Evolutionary conservation across 1,140 invertebrate species (phyloP).

Genomic region (Octopus bimaculoides): DNA sequence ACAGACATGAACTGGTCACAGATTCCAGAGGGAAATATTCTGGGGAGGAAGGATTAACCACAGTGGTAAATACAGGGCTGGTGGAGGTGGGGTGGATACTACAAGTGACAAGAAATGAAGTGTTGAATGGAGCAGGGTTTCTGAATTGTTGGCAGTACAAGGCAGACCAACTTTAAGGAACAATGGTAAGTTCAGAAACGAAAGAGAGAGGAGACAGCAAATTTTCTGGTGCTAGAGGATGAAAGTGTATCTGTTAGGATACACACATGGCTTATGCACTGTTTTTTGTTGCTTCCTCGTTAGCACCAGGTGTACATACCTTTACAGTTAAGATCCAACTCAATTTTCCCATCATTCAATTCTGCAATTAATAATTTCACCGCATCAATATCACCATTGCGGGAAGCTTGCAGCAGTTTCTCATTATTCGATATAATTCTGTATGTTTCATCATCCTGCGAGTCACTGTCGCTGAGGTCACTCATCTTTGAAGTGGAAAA

Average conservation of each 20-base stretch:
- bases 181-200: background rate
- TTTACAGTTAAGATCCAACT: conserved; percentile 60
- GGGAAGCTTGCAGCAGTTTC: conserved; percentile 33
- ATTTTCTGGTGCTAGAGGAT: background rate
- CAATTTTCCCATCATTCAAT: conserved; percentile 39
- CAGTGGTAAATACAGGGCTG: too few species aligned
- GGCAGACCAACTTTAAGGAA: background rate
- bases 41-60: too few species aligned
- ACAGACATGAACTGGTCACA: too few species aligned
- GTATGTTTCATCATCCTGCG: too few species aligned
- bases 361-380: conserved; percentile 48
- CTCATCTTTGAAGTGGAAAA: too few species aligned
- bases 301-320: conserved; percentile 39
- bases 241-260: background rate
- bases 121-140: background rate
- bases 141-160: background rate
- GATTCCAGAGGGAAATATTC: too few species aligned
- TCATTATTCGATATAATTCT: conserved; percentile 16
- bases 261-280: background rate
- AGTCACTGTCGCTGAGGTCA: too few species aligned
- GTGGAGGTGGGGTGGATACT: too few species aligned
- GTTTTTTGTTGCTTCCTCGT: background rate
- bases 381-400: conserved; percentile 51
- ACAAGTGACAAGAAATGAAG: too few species aligned
- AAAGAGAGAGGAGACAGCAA: background rate